Evolutionary conservation across 1,140 invertebrate genomes (phyloP), one percentile per base, ranked within the genome.

Genomic region (Marisa cornuarietis): DNA sequence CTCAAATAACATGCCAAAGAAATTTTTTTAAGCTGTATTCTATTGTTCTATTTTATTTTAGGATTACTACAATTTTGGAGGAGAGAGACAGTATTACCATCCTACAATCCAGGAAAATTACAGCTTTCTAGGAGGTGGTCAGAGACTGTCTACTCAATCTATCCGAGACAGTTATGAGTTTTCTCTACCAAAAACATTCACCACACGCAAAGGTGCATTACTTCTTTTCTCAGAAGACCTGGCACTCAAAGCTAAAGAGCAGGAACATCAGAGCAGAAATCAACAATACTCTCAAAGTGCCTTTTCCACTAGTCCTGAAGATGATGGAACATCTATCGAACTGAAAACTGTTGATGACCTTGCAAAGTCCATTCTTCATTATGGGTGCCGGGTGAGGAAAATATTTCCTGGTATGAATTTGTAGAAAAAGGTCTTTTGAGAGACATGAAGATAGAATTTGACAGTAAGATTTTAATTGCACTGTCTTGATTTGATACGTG

Each of bases 211-310:
- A 83, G 90, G 90, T n/a, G 90, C 90, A 0, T 77, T 91, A 42
- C 77, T 91, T 31, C 76, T 91, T n/a, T 91, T 90, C 76, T 90
- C 89, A 18, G 90, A 91, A 82, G 90, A 91, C 74, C 79, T 88
- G 77, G 88, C 88, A 2, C 79, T 84, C 14, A 84, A 80, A 42
- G 81, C 83, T 9, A 79, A 65, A 61, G 69, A 82, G 24, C 9
- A 61, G 16, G 76, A 82, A 1, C 68, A 63, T 20, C 49, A 63
- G 24, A 20, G 49, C 13, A 71, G 58, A 26, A 26, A 26, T 20
- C 65, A 49, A 10, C 42, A 62, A 54, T 61, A 68, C 49, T 72
- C 63, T 5, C 20, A 22, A 63, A 8, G 52, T 31, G 20, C n/a
- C 11, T 68, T 65, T 20, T 58, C 74, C 24, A 26, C 58, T 52